Conservation (phyloP, 2,113 vertebrate genomes). For the Tachuris rubrigastra region DNA sequence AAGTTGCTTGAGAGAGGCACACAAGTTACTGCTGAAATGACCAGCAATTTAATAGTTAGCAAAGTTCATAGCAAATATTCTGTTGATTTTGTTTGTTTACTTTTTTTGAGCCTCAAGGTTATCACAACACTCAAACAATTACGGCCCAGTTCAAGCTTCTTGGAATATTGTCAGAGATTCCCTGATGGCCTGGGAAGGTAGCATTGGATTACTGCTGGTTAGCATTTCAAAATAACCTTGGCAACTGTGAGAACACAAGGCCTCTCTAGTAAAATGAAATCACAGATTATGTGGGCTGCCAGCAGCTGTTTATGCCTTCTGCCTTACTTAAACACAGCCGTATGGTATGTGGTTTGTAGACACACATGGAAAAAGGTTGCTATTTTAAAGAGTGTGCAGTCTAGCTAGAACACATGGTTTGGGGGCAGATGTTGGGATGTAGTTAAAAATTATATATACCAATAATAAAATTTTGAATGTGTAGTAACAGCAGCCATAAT, state of each 20-base stretch:
- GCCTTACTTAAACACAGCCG: neutral
- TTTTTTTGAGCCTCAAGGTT: neutral
- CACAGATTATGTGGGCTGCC: neutral
- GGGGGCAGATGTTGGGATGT: conserved; percentile 27
- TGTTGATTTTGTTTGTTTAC: neutral
- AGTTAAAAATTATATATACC: neutral
- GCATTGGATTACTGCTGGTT: neutral
- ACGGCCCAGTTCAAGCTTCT: neutral
- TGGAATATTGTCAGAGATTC: neutral
- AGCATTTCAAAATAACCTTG: neutral
- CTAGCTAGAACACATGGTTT: conserved; percentile 33
- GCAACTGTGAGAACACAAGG: neutral
- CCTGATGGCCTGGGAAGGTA: neutral
- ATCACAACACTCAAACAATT: neutral
- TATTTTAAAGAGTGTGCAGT: conserved; percentile 3
- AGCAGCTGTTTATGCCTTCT: conserved; percentile 37
- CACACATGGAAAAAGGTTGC: neutral
- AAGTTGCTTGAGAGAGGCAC: neutral
- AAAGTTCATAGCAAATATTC: neutral
- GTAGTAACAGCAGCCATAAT: neutral
- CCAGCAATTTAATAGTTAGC: neutral
- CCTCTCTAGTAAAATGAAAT: neutral
- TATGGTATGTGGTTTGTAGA: neutral
- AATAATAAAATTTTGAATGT: neutral
- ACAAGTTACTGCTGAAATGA: neutral